A percentile compares a stretch with the other conserved stretches of the same genome.
Conservation (phyloP, 2,888 invertebrate species). For the Drosophila eohydei region DNA sequence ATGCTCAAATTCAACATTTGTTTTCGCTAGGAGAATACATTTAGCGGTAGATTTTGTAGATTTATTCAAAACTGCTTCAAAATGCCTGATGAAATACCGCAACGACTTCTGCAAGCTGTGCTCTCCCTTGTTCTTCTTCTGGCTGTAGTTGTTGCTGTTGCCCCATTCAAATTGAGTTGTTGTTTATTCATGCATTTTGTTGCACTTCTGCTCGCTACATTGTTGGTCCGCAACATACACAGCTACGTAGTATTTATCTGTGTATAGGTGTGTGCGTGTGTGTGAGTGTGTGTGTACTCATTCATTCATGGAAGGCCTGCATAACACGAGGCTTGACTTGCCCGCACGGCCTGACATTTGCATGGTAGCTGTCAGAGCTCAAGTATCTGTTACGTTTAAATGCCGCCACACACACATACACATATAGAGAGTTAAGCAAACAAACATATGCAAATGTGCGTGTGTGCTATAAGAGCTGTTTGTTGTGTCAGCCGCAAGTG, state of each 20-base stretch:
- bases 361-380: constrained; percentile 58
- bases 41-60: constrained; percentile 27
- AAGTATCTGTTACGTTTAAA: constrained; percentile 75
- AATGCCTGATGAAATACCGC: constrained; percentile 38
- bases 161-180: constrained; percentile 76
- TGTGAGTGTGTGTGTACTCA: constrained; percentile 33
- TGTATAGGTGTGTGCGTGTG: neutral
- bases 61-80: constrained; percentile 27
- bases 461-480: constrained; percentile 25
- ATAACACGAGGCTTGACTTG: constrained; percentile 45
- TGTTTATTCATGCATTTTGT: constrained; percentile 78
- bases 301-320: constrained; percentile 49
- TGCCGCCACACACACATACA: constrained; percentile 43
- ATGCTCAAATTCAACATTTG: constrained; percentile 24
- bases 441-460: constrained; percentile 27
- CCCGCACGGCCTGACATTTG: constrained; percentile 44
- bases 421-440: neutral
- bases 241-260: neutral
- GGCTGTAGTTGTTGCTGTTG: constrained; percentile 47
- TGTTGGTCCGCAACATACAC: constrained; percentile 55
- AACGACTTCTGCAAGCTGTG: constrained; percentile 28
- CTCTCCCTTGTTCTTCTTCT: neutral
- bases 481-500: constrained; percentile 56
- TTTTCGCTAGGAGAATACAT: constrained; percentile 7
- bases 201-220: constrained; percentile 64